Percentiles rank a stretch among this genome's conserved stretches.
These are phyloP conservation scores for Meta bourneti DNA, from an alignment of 2,888 invertebrate genomes.

Conservation along the genomic window DNA sequence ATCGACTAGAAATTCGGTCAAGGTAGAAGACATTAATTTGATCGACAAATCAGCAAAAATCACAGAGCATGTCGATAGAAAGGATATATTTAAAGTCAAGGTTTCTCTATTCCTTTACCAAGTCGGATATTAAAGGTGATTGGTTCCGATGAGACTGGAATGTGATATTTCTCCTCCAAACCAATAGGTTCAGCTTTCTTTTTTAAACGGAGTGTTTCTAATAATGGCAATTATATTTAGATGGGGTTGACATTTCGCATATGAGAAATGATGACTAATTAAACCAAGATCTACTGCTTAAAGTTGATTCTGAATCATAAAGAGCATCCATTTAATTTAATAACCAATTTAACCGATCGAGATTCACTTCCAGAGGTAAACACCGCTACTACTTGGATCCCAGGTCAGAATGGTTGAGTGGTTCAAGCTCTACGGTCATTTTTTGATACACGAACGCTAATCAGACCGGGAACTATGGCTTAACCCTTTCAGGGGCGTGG, in stretches of 20 bases:
- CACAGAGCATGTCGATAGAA: slow-evolving; percentile 11
- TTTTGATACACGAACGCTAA: no score
- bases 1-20: slow-evolving; percentile 31
- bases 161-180: not conserved
- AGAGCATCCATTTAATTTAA: no score
- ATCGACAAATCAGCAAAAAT: slow-evolving; percentile 16
- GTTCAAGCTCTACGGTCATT: no score
- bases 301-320: no score
- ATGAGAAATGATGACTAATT: not conserved
- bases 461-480: no score
- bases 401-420: no score
- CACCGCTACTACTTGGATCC: no score
- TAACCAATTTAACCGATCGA: no score
- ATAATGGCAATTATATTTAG: not conserved
- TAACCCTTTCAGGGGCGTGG: no score
- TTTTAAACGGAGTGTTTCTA: not conserved
- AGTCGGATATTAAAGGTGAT: not conserved
- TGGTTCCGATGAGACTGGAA: not conserved
- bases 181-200: not conserved
- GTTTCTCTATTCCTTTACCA: not conserved
- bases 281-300: no score
- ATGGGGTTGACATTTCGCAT: not conserved
- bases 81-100: not conserved
- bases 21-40: slow-evolving; percentile 36
- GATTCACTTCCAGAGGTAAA: no score